These are phyloP conservation scores for Addax nasomaculatus DNA, from an alignment of 2,113 vertebrate species.

Conservation along the genomic window DNA sequence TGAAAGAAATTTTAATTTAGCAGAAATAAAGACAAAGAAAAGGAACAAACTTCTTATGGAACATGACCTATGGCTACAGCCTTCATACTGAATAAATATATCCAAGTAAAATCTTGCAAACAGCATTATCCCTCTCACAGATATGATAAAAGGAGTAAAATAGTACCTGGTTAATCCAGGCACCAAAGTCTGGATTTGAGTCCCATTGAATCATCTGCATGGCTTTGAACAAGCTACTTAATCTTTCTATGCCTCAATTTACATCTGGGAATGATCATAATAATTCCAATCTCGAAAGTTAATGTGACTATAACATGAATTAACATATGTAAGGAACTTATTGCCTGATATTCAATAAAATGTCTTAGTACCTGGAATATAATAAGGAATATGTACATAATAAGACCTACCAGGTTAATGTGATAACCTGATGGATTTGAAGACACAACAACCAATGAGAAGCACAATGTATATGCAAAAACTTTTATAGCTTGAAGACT, in stretches of 20 bases:
- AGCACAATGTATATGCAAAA: neutral
- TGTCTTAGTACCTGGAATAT: neutral
- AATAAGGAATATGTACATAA: neutral
- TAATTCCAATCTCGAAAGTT: neutral
- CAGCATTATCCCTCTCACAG: neutral
- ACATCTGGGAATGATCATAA: neutral
- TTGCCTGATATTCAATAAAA: neutral
- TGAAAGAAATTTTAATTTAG: neutral
- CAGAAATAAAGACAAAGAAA: constrained; percentile 31
- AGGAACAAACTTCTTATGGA: neutral
- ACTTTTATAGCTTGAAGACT: neutral
- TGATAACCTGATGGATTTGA: neutral
- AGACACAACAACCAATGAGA: neutral
- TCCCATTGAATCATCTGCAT: neutral
- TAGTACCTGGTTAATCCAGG: neutral
- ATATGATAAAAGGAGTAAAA: neutral
- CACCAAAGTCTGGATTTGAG: neutral
- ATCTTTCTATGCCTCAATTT: neutral
- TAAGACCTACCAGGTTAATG: neutral
- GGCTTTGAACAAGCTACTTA: neutral
- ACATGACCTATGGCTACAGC: neutral
- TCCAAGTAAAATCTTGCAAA: neutral
- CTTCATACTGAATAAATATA: neutral
- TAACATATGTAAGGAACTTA: neutral
- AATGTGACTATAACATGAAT: neutral